These are phyloP conservation scores for Pomatorhinus ruficollis DNA, from an alignment of 2,113 vertebrate genomes.

Conservation along the genomic window DNA sequence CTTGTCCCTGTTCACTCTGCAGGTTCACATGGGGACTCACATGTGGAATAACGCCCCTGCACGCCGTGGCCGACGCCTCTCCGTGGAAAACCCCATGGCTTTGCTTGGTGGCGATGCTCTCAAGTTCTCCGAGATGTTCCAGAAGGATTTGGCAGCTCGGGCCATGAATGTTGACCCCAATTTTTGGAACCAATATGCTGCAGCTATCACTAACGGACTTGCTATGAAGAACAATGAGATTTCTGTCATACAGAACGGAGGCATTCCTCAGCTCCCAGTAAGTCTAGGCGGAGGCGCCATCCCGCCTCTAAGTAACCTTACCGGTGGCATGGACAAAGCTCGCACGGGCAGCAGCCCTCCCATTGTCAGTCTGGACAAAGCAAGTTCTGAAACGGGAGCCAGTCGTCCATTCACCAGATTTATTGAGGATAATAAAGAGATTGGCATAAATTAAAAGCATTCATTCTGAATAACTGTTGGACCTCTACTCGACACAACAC, in stretches of 20 bases:
- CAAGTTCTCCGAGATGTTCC: conserved; percentile 98
- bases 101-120: conserved; percentile 92
- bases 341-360: conserved; percentile 86
- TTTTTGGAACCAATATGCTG: conserved; percentile 98
- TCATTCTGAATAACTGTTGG: conserved; percentile 74
- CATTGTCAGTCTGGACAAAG: conserved; percentile 87
- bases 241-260: conserved; percentile 98
- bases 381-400: conserved; percentile 82
- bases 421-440: conserved; percentile 98
- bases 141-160: conserved; percentile 95
- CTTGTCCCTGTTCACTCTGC: conserved; percentile 44
- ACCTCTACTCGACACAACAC: conserved; percentile 70
- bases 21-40: conserved; percentile 99
- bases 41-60: conserved; percentile 99
- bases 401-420: conserved; percentile 93
- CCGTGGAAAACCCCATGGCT: conserved; percentile 97
- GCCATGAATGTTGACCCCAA: conserved; percentile 96
- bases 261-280: conserved; percentile 91
- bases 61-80: conserved; percentile 92
- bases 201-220: conserved; percentile 94
- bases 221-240: conserved; percentile 99
- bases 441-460: conserved; percentile 91
- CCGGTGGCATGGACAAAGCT: conserved; percentile 89
- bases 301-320: conserved; percentile 84
- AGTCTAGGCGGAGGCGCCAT: conserved; percentile 90